These are phyloP conservation scores for Hydractinia symbiolongicarpus DNA, from an alignment of 30 jellyfish, hydroid and myxozoan genomes.

Conservation along the genomic window DNA sequence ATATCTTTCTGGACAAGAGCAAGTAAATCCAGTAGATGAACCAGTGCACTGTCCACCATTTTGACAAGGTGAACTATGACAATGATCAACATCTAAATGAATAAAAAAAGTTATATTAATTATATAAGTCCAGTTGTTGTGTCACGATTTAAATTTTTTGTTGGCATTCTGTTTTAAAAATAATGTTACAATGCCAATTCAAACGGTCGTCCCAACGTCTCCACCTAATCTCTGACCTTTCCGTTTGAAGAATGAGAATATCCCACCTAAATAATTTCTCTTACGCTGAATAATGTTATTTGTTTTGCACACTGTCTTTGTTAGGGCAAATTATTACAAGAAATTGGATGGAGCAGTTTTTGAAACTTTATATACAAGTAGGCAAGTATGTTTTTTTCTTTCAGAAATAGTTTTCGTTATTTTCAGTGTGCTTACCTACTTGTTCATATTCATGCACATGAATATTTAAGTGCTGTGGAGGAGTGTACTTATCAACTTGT, in stretches of 20 bases:
- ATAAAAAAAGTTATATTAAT: not conserved
- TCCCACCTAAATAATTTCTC: no score
- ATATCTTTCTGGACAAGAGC: conserved; percentile 76
- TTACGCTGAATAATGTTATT: no score
- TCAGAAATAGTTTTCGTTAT: not conserved
- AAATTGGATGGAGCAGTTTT: no score
- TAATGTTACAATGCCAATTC: not conserved
- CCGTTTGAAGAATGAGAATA: no score
- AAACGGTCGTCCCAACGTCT: not conserved
- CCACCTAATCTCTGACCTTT: not conserved
- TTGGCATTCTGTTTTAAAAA: no score
- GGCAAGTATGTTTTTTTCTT: no score
- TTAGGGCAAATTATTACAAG: no score
- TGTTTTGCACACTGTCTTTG: no score
- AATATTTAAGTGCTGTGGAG: conserved; percentile 34
- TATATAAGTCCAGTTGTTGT: no score
- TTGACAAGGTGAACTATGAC: conserved; percentile 81
- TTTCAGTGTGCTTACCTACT: not conserved
- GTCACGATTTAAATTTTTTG: no score
- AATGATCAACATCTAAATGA: conserved; percentile 66
- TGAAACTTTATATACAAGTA: no score
- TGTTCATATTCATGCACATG: conserved; percentile 37
- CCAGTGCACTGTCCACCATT: conserved; percentile 78
- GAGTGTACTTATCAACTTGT: not conserved
- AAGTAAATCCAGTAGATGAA: conserved; percentile 48